These are phyloP conservation scores for Anguilla rostrata DNA, from an alignment of 2,113 vertebrate genomes.

Conservation along the genomic window DNA sequence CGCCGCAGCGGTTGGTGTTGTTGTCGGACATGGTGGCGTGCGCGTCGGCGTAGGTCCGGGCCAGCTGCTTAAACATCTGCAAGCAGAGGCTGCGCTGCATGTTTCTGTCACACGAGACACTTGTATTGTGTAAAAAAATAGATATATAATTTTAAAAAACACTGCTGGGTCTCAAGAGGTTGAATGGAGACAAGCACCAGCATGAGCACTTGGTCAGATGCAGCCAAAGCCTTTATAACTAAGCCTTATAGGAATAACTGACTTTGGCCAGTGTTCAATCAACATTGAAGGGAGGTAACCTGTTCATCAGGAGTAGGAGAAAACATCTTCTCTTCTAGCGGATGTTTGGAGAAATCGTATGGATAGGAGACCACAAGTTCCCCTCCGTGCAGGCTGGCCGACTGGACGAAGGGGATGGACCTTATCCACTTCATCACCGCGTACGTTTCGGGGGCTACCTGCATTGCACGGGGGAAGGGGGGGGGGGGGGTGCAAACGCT, in stretches of 20 bases:
- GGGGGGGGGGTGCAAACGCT: neutral
- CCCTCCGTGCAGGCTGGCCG: conserved; percentile 91
- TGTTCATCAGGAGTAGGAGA: conserved; percentile 93
- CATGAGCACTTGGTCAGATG: neutral
- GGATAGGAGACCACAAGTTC: conserved; percentile 95
- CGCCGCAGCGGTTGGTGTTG: conserved; percentile 85
- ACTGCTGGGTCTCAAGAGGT: too few species aligned
- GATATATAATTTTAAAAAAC: too few species aligned
- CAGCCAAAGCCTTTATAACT: neutral
- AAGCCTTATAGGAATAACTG: too few species aligned
- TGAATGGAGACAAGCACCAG: neutral
- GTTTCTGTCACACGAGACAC: too few species aligned
- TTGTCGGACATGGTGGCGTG: conserved; percentile 87
- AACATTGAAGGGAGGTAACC: conserved; percentile 62
- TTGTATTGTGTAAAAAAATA: too few species aligned
- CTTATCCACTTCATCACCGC: conserved; percentile 94
- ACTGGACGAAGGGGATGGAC: conserved; percentile 85
- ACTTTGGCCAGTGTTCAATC: too few species aligned
- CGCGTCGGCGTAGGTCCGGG: conserved; percentile 83
- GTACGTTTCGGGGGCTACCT: conserved; percentile 95
- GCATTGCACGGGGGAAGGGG: neutral
- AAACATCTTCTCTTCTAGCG: conserved; percentile 84
- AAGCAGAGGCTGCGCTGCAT: conserved; percentile 8
- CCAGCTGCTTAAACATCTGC: conserved; percentile 84
- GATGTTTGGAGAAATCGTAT: conserved; percentile 88